Conservation (phyloP, 2,888 invertebrate species). For the Bellardia pandia region DNA sequence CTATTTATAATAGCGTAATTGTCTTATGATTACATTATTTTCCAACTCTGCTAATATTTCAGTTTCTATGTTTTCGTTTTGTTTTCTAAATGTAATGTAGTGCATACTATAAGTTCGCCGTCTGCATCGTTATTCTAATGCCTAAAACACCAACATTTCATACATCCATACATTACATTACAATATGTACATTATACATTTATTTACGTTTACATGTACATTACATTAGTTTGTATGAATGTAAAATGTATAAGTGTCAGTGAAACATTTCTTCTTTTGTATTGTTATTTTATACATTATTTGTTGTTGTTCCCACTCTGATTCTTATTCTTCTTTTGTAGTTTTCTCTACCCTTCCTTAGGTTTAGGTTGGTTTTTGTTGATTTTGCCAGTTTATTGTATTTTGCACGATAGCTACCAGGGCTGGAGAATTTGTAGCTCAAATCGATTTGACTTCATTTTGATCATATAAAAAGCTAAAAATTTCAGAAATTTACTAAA, state of each 20-base stretch:
- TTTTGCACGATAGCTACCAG: constrained; percentile 6
- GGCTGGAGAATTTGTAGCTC: no score
- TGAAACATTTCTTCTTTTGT: constrained; percentile 18
- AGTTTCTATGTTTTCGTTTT: constrained; percentile 2
- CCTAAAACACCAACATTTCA: constrained; percentile 8
- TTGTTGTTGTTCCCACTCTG: background rate
- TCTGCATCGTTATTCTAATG: constrained; percentile 21
- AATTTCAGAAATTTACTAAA: no score
- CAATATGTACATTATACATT: constrained; percentile 14
- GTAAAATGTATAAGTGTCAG: constrained; percentile 45
- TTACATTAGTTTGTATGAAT: constrained; percentile 17
- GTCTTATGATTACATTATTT: background rate
- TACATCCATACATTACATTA: constrained; percentile 6
- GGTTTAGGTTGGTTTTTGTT: constrained; percentile 29
- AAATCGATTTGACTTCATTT: no score
- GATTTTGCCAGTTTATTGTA: constrained; percentile 31
- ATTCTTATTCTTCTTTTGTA: background rate
- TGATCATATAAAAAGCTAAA: no score
- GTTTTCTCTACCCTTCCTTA: background rate
- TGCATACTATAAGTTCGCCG: background rate
- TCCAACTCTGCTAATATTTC: background rate
- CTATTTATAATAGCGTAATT: no score
- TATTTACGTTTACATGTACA: constrained; percentile 42
- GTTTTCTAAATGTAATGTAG: background rate
- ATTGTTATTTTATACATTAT: background rate